A percentile compares a stretch with the other conserved stretches of the same genome.
phyloP scores from a whole-genome alignment of 1,140 invertebrate genomes.

The Araneus ventricosus region DNA sequence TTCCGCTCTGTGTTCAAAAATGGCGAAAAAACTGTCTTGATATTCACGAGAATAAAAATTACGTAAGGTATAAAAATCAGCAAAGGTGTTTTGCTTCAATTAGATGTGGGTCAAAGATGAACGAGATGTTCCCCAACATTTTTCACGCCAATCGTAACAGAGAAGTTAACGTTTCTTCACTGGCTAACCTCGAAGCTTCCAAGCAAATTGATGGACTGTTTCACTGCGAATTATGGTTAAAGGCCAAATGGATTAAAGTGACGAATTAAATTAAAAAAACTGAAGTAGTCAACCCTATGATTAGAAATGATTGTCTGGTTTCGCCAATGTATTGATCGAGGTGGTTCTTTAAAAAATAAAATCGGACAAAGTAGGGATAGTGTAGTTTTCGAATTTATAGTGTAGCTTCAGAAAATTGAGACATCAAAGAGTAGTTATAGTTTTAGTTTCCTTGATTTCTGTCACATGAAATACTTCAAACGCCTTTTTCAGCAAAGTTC shows the following conservation, averaged over 20 bases:
- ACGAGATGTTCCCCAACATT: not conserved
- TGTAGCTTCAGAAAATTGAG: too few species aligned
- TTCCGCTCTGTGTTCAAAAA: not conserved
- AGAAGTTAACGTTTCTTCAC: not conserved
- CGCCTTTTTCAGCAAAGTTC: too few species aligned
- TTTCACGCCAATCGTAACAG: slow-evolving; percentile 28
- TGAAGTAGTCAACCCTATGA: not conserved
- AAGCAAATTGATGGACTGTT: slow-evolving; percentile 4
- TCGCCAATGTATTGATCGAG: too few species aligned
- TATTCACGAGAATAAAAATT: not conserved
- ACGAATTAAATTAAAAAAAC: not conserved
- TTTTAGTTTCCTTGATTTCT: too few species aligned
- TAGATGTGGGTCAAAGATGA: slow-evolving; percentile 63
- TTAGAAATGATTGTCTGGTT: not conserved
- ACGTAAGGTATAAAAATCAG: not conserved
- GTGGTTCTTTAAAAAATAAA: too few species aligned
- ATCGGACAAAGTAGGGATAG: too few species aligned
- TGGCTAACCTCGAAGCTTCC: slow-evolving; percentile 17
- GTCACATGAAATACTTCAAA: too few species aligned
- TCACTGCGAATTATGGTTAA: not conserved
- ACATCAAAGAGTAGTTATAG: too few species aligned
- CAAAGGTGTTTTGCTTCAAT: slow-evolving; percentile 52
- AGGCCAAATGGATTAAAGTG: slow-evolving; percentile 14
- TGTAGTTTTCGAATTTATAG: too few species aligned
- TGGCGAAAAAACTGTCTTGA: not conserved